These are phyloP conservation scores for Benitochromis conjunctus DNA, from an alignment of 2,113 vertebrate species.

Conservation along the genomic window DNA sequence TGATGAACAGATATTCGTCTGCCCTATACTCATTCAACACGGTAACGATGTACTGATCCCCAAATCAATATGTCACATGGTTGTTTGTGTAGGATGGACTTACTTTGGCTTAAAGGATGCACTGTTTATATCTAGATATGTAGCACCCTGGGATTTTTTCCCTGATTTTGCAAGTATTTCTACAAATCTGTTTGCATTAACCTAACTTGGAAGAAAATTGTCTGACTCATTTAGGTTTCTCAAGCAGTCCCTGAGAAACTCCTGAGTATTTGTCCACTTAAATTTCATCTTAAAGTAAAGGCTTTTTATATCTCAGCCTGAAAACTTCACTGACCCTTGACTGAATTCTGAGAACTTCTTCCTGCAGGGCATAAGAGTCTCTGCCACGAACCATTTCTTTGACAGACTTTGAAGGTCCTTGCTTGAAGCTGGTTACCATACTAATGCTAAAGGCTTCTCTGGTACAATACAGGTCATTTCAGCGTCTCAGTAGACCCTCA, in stretches of 20 bases:
- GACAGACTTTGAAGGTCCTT: conserved; percentile 28
- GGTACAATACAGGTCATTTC: conserved; percentile 4
- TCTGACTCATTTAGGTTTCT: not conserved
- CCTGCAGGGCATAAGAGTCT: not conserved
- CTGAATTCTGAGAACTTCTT: conserved; percentile 7
- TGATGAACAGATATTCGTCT: not conserved
- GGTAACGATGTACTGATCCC: not conserved
- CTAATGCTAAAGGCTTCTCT: conserved; percentile 16
- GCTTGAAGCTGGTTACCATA: conserved; percentile 23
- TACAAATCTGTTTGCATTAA: not conserved
- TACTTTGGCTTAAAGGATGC: not conserved
- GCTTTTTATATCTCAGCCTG: not conserved
- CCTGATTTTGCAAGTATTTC: not conserved
- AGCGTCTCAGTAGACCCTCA: not conserved
- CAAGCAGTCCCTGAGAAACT: not conserved
- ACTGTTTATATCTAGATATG: not conserved
- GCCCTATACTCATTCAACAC: not conserved
- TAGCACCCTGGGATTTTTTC: not conserved
- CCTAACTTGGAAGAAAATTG: not conserved
- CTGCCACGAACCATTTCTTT: conserved; percentile 22
- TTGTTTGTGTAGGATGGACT: not conserved
- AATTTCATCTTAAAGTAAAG: not conserved
- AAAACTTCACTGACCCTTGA: conserved; percentile 4
- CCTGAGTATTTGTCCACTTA: not conserved
- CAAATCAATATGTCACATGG: not conserved